Percentiles rank a stretch among this genome's conserved stretches.
Conservation (phyloP, 2,113 vertebrate genomes). For the Callaeas wilsoni region DNA sequence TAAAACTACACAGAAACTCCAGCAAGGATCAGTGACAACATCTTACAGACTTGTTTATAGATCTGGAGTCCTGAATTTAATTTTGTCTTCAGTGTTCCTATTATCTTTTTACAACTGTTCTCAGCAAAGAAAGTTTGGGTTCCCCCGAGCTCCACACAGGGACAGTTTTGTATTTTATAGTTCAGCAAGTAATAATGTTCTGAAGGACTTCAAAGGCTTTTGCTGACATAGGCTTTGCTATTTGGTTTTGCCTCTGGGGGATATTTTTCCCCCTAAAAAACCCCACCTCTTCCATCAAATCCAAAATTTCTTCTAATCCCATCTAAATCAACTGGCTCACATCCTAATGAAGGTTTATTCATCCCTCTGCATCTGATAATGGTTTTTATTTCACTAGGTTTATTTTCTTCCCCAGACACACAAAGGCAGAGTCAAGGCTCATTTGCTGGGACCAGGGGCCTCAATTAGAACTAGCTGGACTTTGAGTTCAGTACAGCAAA, state of each 20-base stretch:
- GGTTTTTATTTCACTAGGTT: constrained; percentile 31
- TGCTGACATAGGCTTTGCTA: background rate
- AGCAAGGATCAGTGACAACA: background rate
- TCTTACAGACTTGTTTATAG: background rate
- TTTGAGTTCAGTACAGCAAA: background rate
- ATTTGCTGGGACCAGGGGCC: background rate
- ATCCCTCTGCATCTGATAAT: constrained; percentile 34
- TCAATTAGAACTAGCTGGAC: background rate
- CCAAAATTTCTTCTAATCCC: constrained; percentile 41
- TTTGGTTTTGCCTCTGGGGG: background rate
- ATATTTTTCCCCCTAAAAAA: background rate
- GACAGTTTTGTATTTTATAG: background rate
- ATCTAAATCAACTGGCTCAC: constrained; percentile 36
- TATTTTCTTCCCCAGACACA: constrained; percentile 20
- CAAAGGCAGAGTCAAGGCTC: constrained; percentile 7
- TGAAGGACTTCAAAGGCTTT: constrained; percentile 14
- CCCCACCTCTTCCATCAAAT: constrained; percentile 10
- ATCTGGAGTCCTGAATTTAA: background rate
- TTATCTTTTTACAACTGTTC: background rate
- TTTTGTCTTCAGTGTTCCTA: background rate
- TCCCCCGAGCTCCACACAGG: background rate
- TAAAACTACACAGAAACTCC: background rate
- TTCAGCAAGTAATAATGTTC: constrained; percentile 8
- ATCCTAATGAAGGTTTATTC: constrained; percentile 29
- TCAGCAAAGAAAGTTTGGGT: background rate